Conservation (phyloP, 2,888 invertebrate genomes). For the Parapristionchus giblindavisi region DNA sequence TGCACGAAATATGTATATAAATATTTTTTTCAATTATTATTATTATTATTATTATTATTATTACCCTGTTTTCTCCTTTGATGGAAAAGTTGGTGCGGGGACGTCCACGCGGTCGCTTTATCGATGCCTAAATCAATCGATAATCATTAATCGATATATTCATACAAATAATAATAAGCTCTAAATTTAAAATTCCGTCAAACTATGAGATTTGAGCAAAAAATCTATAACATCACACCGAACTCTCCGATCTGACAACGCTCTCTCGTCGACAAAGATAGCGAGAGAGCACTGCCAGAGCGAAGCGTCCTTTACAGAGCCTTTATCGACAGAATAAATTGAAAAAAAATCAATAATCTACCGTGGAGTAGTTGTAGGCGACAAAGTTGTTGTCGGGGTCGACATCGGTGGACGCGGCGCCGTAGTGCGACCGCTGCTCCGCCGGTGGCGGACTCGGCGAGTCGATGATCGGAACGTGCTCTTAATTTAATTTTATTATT, state of each 20-base stretch:
- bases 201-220: too few relatives aligned
- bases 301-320: not conserved
- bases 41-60: not conserved
- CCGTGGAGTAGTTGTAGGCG: conserved; percentile 36
- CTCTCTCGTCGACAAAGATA: not conserved
- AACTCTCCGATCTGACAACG: too few relatives aligned
- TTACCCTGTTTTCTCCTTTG: conserved; percentile 26
- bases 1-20: not conserved
- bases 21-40: not conserved
- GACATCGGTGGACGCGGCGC: not conserved
- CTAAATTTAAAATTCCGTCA: too few relatives aligned
- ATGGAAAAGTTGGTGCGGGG: conserved; percentile 23
- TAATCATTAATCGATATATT: too few relatives aligned
- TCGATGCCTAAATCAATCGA: conserved; percentile 4
- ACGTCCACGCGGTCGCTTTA: conserved; percentile 29
- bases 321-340: not conserved
- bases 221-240: too few relatives aligned
- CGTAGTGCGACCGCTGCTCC: not conserved
- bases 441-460: too few relatives aligned
- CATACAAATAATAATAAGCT: too few relatives aligned
- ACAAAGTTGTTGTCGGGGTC: conserved; percentile 35
- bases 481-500: too few relatives aligned
- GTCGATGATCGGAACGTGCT: too few relatives aligned
- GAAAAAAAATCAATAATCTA: not conserved
- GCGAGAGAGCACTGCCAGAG: too few relatives aligned